Base-by-base conservation (phyloP, 2,797 vertebrate species). In the Semotilus atromaculatus region DNA sequence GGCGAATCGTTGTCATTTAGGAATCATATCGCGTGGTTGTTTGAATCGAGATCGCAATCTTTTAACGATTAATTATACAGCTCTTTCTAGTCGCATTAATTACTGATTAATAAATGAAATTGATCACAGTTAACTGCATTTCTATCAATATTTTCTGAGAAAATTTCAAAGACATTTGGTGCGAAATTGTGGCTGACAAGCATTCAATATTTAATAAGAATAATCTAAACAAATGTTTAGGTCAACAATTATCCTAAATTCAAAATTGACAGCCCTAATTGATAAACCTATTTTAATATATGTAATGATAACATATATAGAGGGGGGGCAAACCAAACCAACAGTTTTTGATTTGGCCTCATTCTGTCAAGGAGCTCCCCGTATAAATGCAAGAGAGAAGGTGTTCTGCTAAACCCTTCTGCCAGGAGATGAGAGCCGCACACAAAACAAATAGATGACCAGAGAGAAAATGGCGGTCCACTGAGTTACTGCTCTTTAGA, bases 381-480 rank as follows among this genome's bases (percentile, higher is more conserved):
- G 21, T 40, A n/a, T 60, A 62, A 86, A 82, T 77, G 70, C 62
- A 45, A 74, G 16, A 43, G 71, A 72, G 21, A 14, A 77, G 55
- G 53, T 70, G 38, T 19, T 71, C 83, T 79, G 10, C 48, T 58
- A 74, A 67, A 76, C 75, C 58, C 36, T 23, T 75, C 48, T 3
- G 36, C 38, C 68, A 43, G 4, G 45, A 79, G 51, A 48, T 26
- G 48, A 76, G 31, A 76, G 31, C n/a, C 29, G 62, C 45, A 51
- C 7, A 71, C 68, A 83, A 83, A 83, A 83, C 72, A 88, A 86
- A 88, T 43, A 76, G 66, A 51, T 72, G 43, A 23, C 34, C 76
- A 76, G 76, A 78, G 34, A 29, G 70, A 80, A 76, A 67, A 75
- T 66, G 64, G 5, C 23, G 0, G n/a, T 14, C 34, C 55, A 43